A percentile compares a stretch with the other conserved stretches of the same genome.
Conservation (phyloP, 2,113 vertebrate species). For the Carlito syrichta region DNA sequence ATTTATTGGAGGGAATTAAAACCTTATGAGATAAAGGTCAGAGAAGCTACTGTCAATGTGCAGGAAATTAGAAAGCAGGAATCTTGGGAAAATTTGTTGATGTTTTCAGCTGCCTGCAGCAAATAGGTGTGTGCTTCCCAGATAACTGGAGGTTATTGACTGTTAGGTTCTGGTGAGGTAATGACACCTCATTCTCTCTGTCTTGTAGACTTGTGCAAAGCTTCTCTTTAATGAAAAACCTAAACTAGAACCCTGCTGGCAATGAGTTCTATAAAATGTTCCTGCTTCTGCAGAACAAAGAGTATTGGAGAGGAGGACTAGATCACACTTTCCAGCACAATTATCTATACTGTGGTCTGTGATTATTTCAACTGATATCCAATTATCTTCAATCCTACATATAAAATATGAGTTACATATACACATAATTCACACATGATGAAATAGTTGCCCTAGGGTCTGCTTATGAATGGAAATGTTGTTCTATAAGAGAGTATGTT, state of each 20-base stretch:
- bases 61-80: background rate
- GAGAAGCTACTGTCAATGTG: background rate
- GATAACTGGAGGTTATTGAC: background rate
- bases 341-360: background rate
- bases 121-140: background rate
- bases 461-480: background rate
- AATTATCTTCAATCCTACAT: background rate
- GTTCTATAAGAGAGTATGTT: background rate
- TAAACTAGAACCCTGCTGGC: background rate
- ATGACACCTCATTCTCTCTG: background rate
- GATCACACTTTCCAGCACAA: background rate
- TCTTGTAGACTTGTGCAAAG: background rate
- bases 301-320: background rate
- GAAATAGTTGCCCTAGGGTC: background rate
- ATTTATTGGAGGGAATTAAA: background rate
- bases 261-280: background rate
- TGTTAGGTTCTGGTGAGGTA: background rate
- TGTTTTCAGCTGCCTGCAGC: background rate
- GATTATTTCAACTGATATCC: background rate
- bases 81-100: background rate
- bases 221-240: background rate
- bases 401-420: background rate
- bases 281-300: background rate
- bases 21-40: background rate
- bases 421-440: background rate